phyloP scores from a whole-genome alignment of 2,797 vertebrate genomes.

The Pteropus rufus region DNA sequence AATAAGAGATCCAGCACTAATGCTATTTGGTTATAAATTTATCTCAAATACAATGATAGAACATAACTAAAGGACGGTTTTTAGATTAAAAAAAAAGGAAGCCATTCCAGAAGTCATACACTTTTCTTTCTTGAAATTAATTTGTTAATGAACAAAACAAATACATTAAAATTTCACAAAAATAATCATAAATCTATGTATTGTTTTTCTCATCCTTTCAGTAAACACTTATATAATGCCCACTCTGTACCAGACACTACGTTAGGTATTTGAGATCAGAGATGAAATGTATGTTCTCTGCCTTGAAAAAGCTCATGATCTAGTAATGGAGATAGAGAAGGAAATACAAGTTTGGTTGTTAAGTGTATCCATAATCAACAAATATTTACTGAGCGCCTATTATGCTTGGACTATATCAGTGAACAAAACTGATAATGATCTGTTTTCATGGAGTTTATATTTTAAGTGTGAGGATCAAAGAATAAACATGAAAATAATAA shows the following conservation, averaged over 20 bases:
- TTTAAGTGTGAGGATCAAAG: neutral
- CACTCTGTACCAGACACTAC: neutral
- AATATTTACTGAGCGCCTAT: neutral
- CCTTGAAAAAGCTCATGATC: neutral
- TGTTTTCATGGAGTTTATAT: neutral
- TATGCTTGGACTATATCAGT: neutral
- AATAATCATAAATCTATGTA: neutral
- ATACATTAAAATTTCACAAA: neutral
- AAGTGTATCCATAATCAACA: neutral
- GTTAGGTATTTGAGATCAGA: neutral
- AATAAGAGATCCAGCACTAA: neutral
- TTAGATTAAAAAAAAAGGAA: neutral
- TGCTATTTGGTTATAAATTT: neutral
- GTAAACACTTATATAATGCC: neutral
- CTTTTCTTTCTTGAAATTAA: neutral
- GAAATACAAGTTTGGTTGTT: neutral
- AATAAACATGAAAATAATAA: neutral
- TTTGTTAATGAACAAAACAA: neutral
- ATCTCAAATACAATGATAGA: neutral
- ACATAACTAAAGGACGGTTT: neutral
- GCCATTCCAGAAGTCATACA: neutral
- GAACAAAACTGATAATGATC: neutral
- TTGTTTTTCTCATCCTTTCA: constrained; percentile 22
- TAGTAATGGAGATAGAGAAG: neutral
- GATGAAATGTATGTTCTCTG: neutral